Percentiles rank a stretch among this genome's conserved stretches.
Evolutionary conservation across 2,113 vertebrate genomes (phyloP).

Genomic region (Vireo altiloquus): DNA sequence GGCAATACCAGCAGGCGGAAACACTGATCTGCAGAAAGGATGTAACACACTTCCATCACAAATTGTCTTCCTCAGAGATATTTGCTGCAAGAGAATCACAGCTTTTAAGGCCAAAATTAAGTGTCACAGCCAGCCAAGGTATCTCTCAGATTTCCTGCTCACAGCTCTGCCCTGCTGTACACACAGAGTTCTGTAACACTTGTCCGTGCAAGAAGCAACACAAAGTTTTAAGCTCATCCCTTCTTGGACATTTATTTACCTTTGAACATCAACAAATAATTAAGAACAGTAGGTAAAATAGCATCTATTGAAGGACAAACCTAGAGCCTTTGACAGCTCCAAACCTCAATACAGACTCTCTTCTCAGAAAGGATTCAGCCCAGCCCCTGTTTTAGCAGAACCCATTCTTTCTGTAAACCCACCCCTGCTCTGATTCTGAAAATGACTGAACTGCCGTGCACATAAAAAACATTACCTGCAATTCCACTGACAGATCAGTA

Average conservation of each 20-base stretch:
- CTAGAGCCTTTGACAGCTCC: not conserved
- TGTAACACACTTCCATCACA: not conserved
- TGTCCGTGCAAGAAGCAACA: not conserved
- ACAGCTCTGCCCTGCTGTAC: not conserved
- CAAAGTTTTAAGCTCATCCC: not conserved
- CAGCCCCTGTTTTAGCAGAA: not conserved
- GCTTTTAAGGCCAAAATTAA: not conserved
- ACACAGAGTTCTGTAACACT: not conserved
- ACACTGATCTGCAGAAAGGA: not conserved
- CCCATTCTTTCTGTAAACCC: not conserved
- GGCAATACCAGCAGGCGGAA: not conserved
- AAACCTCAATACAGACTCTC: not conserved
- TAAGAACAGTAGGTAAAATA: not conserved
- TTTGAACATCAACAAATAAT: not conserved
- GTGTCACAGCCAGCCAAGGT: not conserved
- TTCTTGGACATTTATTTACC: not conserved
- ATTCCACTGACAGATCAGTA: not conserved
- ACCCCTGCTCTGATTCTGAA: not conserved
- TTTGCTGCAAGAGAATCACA: not conserved
- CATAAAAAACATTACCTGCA: not conserved
- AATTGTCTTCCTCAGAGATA: not conserved
- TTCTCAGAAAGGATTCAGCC: not conserved
- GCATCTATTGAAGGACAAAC: not conserved
- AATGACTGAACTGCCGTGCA: not conserved
- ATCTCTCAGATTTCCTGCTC: not conserved